Percentiles rank a stretch among this genome's conserved stretches.
Conservation (phyloP, 2,113 vertebrate species). For the Corythaixoides concolor region DNA sequence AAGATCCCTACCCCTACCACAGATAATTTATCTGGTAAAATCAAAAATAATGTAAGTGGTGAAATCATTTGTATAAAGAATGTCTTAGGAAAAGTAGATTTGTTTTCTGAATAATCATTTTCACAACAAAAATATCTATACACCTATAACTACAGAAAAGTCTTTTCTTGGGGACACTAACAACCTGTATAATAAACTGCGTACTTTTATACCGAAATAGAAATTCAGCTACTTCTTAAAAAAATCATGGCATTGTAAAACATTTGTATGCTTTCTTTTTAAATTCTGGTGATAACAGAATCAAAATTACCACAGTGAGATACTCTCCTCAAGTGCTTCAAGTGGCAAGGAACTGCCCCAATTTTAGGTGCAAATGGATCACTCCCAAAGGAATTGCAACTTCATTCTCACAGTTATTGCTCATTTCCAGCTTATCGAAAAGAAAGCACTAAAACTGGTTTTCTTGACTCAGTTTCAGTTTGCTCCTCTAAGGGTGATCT, state of each 20-base stretch:
- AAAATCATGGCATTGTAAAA: conserved; percentile 58
- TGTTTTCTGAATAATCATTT: conserved; percentile 68
- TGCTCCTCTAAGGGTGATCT: conserved; percentile 50
- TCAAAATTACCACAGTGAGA: conserved; percentile 52
- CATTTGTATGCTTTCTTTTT: conserved; percentile 12
- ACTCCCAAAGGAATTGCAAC: conserved; percentile 38
- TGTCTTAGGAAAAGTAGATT: conserved; percentile 59
- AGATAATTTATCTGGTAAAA: too few species aligned
- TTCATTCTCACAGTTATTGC: conserved; percentile 41
- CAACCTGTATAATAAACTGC: conserved; percentile 57
- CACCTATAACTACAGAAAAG: conserved; percentile 62
- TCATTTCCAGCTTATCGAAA: conserved; percentile 46
- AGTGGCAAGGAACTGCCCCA: conserved; percentile 40
- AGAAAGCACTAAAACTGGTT: conserved; percentile 54
- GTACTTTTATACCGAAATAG: conserved; percentile 49
- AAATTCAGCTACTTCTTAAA: conserved; percentile 46
- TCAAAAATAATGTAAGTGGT: too few species aligned
- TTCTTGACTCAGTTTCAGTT: conserved; percentile 44
- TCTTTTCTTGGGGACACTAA: conserved; percentile 44
- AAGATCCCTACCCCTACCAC: conserved; percentile 71
- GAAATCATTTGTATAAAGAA: conserved; percentile 45
- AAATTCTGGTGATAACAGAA: conserved; percentile 49
- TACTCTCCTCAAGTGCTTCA: conserved; percentile 53
- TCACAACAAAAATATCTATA: conserved; percentile 69
- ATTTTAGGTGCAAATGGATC: conserved; percentile 41